Conservation (phyloP, 2,113 vertebrate genomes). For the Sialia sialis region DNA sequence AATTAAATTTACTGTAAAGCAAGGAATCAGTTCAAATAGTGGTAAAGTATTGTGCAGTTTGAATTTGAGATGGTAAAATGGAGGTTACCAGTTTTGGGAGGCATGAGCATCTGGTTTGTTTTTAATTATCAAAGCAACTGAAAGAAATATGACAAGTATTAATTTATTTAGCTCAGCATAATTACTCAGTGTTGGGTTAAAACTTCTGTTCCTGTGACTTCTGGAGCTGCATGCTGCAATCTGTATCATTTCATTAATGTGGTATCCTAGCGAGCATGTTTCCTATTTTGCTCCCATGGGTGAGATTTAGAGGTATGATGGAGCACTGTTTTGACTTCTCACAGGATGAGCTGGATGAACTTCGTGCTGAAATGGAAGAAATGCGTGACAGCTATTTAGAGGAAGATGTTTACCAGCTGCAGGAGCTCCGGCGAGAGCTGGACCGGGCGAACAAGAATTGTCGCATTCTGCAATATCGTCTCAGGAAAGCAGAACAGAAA, state of each 20-base stretch:
- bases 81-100: not conserved
- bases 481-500: conserved; percentile 96
- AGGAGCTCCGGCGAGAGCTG: conserved; percentile 94
- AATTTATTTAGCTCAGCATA: not conserved
- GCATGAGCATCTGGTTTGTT: not conserved
- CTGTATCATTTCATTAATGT: not conserved
- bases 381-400: conserved; percentile 97
- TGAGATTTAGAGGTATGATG: not conserved
- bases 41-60: not conserved
- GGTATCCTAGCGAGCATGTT: not conserved
- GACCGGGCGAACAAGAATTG: conserved; percentile 98
- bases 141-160: not conserved
- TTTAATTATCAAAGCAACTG: not conserved
- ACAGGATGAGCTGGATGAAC: conserved; percentile 97
- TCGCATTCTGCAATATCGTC: conserved; percentile 95
- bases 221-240: not conserved
- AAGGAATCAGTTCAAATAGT: not conserved
- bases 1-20: not conserved
- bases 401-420: conserved; percentile 97
- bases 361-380: conserved; percentile 98
- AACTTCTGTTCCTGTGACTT: not conserved
- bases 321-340: conserved; percentile 34
- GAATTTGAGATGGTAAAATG: not conserved
- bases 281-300: not conserved
- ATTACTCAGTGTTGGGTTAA: not conserved